Evolutionary conservation across 2,888 invertebrate genomes (phyloP).

Genomic region (Venusia cambrica): DNA sequence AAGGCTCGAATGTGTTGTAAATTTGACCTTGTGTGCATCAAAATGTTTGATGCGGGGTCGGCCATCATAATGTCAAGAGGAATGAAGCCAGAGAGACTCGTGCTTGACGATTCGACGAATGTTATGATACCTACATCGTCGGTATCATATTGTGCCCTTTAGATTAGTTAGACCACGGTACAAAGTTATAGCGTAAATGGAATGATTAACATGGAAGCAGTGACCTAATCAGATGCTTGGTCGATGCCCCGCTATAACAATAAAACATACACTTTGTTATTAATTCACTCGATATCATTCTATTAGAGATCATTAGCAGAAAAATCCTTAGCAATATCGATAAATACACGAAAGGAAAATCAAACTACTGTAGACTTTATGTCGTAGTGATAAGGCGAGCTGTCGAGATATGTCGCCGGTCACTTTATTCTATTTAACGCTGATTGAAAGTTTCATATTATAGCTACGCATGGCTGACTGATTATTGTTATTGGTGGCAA

Average conservation of each 20-base stretch:
- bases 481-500: constrained; percentile 30
- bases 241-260: constrained; percentile 16
- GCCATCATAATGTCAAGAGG: no score
- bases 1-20: no score
- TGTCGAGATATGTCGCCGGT: constrained; percentile 13
- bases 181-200: neutral
- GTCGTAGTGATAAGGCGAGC: constrained; percentile 20
- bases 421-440: constrained; percentile 33
- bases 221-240: constrained; percentile 12
- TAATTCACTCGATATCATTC: constrained; percentile 18
- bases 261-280: constrained; percentile 23
- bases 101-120: no score
- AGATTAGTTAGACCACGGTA: no score
- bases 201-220: constrained; percentile 5
- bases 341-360: constrained; percentile 8
- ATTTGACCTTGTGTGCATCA: no score
- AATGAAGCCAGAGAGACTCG: no score
- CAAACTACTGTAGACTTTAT: constrained; percentile 19
- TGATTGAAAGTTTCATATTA: constrained; percentile 37
- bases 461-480: constrained; percentile 26
- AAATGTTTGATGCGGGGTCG: no score
- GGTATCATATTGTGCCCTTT: no score
- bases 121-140: no score
- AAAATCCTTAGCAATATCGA: constrained; percentile 22
- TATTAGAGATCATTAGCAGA: constrained; percentile 19